Base-by-base conservation (phyloP, 2,888 invertebrate species). In the Acleris holmiana region DNA sequence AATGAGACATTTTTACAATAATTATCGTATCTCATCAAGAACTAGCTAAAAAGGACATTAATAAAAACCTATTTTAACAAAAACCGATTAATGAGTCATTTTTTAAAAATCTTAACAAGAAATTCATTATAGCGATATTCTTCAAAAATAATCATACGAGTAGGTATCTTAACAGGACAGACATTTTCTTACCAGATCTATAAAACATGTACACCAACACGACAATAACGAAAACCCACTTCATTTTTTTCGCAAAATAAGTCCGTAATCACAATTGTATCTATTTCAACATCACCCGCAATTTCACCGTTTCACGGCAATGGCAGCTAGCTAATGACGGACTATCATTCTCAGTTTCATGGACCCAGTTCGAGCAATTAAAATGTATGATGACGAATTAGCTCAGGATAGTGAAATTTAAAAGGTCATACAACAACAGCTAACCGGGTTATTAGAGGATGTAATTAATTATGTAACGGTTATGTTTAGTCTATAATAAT, bases 191-290 rank as follows among this genome's bases (percentile, higher is more conserved):
- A 89, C 89, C 89, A 76, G 85, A 74, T 75, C 82, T 83, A 61
- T 85, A 86, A 59, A 77, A 80, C 84, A 87, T 82, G 64, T 85
- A 89, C 56, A 83, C 66, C 17, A 88, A 77, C 65, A 89, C 81
- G 46, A 87, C 67, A 66, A 85, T 76, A 70, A 83, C 86, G 66
- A 87, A 83, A 64, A 82, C 17, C 85, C 84, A 86, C 86, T 90
- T 89, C 88, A 88, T 88, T 73, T 76, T 29, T 18, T 46, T 7
- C n/a, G n/a, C 15, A 50, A 23, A 21, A 23, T 23, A 18, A 47
- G n/a, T 35, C 35, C 35, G 1, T 13, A 35, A 8, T 13, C 35
- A 13, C 35, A 35, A 35, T 13, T 35, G 4, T 35, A 13, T 10
- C 4, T 53, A 53, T 44, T 48, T 15, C 25, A 48, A 54, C 48